Conservation (phyloP, 1,140 invertebrate genomes). For the Pseudomyrmex gracilis region DNA sequence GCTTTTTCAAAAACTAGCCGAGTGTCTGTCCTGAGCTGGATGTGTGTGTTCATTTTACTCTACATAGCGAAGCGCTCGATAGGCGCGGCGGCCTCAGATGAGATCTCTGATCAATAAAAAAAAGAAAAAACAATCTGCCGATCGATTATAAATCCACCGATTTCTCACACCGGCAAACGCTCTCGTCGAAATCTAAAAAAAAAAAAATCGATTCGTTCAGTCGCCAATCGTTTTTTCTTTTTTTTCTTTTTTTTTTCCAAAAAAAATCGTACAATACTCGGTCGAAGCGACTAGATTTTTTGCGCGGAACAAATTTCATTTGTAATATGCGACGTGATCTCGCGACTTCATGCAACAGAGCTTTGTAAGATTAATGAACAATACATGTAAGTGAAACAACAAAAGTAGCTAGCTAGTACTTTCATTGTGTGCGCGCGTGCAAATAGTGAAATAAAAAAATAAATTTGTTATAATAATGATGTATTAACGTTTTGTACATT, state of each 20-base stretch:
- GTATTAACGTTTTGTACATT: neutral
- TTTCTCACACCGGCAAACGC: neutral
- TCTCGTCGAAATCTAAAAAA: neutral
- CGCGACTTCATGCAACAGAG: neutral
- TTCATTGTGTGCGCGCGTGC: neutral
- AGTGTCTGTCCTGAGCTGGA: neutral
- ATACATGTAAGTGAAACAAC: neutral
- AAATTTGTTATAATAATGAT: neutral
- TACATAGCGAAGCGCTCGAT: neutral
- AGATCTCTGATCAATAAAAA: neutral
- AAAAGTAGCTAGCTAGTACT: neutral
- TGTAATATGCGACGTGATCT: conserved; percentile 40
- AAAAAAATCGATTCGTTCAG: neutral
- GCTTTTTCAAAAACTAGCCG: neutral
- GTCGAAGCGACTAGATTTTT: conserved; percentile 37
- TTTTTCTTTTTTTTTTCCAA: neutral
- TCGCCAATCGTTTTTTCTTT: neutral
- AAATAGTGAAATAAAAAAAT: neutral
- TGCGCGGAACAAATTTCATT: conserved; percentile 15
- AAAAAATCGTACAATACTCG: neutral
- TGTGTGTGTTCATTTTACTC: neutral
- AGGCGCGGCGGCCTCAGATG: neutral
- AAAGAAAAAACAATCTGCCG: neutral
- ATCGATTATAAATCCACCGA: neutral
- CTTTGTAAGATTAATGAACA: neutral